Percentiles rank a stretch among this genome's conserved stretches.
These are phyloP conservation scores for Paraescarpia echinospica DNA, from an alignment of 1,140 invertebrate genomes.

Conservation along the genomic window DNA sequence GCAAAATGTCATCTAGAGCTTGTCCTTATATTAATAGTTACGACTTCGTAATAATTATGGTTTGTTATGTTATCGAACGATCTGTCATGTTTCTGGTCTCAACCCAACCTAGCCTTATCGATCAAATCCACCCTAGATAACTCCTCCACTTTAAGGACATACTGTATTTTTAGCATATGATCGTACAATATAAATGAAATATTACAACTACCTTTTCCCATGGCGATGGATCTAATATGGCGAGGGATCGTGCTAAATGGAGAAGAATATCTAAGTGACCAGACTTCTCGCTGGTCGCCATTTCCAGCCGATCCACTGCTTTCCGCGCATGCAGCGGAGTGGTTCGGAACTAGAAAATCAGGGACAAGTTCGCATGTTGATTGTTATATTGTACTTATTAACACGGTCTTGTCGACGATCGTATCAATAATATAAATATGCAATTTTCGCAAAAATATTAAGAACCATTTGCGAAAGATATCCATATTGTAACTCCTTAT, in stretches of 20 bases:
- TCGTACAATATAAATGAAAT: conserved; percentile 28
- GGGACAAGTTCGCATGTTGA: background rate
- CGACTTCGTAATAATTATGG: background rate
- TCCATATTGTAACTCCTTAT: too few relatives aligned
- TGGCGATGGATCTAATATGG: conserved; percentile 78
- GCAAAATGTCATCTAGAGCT: too few relatives aligned
- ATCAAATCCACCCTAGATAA: background rate
- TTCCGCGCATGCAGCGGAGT: background rate
- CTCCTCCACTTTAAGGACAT: background rate
- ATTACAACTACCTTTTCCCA: conserved; percentile 70
- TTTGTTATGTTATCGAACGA: background rate
- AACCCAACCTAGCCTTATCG: too few relatives aligned
- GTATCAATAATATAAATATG: too few relatives aligned
- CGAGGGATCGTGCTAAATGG: conserved; percentile 84
- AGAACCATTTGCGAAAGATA: too few relatives aligned
- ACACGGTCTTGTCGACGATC: too few relatives aligned
- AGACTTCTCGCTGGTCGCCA: conserved; percentile 44
- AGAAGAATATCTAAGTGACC: conserved; percentile 86
- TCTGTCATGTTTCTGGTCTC: background rate
- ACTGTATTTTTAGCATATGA: background rate
- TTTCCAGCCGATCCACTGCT: conserved; percentile 20
- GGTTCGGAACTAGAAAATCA: background rate
- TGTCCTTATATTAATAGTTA: too few relatives aligned
- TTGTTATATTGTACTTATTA: too few relatives aligned
- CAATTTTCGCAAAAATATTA: too few relatives aligned